These are phyloP conservation scores for Nephrotoma appendiculata DNA, from an alignment of 2,888 invertebrate species.

Conservation along the genomic window DNA sequence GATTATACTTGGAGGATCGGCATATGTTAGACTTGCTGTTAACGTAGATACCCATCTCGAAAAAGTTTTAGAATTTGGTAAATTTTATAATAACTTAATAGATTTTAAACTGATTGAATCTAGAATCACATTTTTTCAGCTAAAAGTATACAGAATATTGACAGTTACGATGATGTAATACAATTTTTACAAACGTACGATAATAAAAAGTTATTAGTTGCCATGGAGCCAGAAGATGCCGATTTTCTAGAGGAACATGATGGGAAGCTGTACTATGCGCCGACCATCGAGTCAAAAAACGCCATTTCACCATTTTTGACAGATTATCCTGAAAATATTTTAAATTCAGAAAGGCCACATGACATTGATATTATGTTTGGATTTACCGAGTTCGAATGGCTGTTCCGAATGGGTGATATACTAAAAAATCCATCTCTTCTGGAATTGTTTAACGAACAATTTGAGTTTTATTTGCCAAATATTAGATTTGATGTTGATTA, in stretches of 20 bases:
- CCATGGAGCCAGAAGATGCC: background rate
- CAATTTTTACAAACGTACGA: background rate
- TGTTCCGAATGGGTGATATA: background rate
- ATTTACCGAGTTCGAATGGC: conserved; percentile 1
- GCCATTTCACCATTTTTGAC: background rate
- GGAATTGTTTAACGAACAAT: conserved; percentile 5
- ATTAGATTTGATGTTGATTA: background rate
- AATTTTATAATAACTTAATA: background rate
- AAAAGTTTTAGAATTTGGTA: conserved; percentile 1
- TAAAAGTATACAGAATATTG: background rate
- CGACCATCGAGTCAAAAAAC: background rate
- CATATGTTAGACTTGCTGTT: background rate
- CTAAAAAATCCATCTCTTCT: conserved; percentile 3
- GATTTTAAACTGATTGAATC: background rate
- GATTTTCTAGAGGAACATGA: background rate
- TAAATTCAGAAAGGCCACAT: background rate
- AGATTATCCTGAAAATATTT: background rate
- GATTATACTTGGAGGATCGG: background rate
- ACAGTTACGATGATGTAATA: background rate
- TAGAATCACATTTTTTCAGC: background rate
- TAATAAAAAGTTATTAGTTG: background rate
- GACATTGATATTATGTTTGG: conserved; percentile 2
- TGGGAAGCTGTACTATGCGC: background rate
- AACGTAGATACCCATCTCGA: background rate
- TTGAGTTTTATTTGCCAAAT: background rate